Evolutionary conservation across 2,113 vertebrate genomes (phyloP).

Genomic region (Mustelus asterias): DNA sequence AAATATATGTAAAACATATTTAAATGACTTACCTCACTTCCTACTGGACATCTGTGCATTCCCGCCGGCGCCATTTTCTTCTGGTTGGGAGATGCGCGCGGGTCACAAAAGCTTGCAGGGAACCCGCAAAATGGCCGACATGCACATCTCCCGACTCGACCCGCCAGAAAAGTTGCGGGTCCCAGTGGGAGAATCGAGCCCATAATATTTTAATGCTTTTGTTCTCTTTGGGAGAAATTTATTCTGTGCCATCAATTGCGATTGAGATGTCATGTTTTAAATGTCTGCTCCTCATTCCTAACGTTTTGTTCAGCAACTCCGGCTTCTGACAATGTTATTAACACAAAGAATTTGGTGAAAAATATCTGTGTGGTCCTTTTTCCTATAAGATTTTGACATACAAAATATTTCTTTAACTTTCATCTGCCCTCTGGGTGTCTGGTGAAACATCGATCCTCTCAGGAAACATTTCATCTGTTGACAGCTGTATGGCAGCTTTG

Average conservation of each 20-base stretch:
- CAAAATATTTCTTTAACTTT: conserved; percentile 21
- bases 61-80: too few relatives aligned
- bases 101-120: too few relatives aligned
- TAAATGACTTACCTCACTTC: too few relatives aligned
- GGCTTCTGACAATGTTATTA: neutral
- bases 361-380: neutral
- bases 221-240: neutral
- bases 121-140: too few relatives aligned
- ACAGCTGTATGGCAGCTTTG: too few relatives aligned
- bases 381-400: neutral
- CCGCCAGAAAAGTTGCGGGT: too few relatives aligned
- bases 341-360: neutral
- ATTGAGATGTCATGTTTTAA: neutral
- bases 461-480: neutral
- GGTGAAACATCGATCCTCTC: neutral
- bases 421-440: neutral
- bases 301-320: neutral
- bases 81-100: too few relatives aligned
- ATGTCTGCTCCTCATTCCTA: neutral
- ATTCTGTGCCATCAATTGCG: neutral
- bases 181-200: too few relatives aligned
- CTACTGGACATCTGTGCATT: too few relatives aligned
- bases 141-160: too few relatives aligned
- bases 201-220: neutral
- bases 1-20: too few relatives aligned